Evolutionary conservation across 2,113 vertebrate genomes (phyloP), one percentile per base, ranked within the genome.

Genomic region (Clarias batrachus): DNA sequence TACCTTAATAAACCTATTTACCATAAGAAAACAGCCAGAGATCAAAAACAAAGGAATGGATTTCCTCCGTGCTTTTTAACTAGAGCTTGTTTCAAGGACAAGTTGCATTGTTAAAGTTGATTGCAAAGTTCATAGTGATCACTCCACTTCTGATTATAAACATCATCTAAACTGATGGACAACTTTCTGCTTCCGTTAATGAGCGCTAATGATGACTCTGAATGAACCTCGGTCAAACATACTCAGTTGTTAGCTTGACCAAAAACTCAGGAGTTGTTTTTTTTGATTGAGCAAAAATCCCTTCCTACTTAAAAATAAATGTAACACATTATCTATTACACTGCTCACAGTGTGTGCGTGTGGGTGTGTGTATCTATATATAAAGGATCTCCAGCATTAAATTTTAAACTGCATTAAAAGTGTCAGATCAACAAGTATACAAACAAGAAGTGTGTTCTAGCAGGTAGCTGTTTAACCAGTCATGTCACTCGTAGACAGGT

Each of bases 251-350:
- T 48, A 81, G 80, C 81, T 52, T 92, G 92, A 94, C 93, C 94
- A 95, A 95, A 94, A 96, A 93, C 95, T 91, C 30, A 95, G 95
- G 95, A 96, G 94, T 94, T 95, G 95, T 96, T 96, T 95, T 95
- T 97, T 95, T 48, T 41, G 41, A 48, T 48, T 48, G 41, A 95
- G 96, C 96, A 95, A 94, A 96, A 95, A 95, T 95, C 94, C 95
- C 95, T 94, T 94, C 95, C 93, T 95, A 94, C 94, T 92, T 93
- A 94, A 93, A 94, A 95, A 96, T 94, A 94, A 33, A 96, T 79
- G 68, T 37, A 95, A 96, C 54, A 63, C 25, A 95, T 95, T 96
- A 96, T 95, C 96, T 93, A 96, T 94, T 95, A 95, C 33, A 77
- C 80, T 95, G 74, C 62, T 48, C 77, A 70, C 33, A 54, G 48